Conservation (phyloP, 2,888 invertebrate genomes). For the Macrosiphum euphorbiae region DNA sequence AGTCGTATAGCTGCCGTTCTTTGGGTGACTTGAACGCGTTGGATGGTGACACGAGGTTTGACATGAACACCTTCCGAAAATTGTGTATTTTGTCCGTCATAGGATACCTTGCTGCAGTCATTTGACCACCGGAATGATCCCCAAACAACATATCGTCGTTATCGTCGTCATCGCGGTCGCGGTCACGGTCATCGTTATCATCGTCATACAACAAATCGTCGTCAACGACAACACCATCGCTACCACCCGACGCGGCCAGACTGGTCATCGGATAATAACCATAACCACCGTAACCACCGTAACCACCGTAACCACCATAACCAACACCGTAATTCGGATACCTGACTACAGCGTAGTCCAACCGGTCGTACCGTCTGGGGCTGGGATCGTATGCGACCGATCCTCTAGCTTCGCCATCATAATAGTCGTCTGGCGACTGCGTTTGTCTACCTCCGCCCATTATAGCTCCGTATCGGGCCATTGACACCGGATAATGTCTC, state of each 20-base stretch:
- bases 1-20: slow-evolving; percentile 48
- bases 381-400: neutral
- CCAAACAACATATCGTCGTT: neutral
- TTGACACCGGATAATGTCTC: slow-evolving; percentile 48
- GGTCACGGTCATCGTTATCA: neutral
- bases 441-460: neutral
- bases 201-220: slow-evolving; percentile 32
- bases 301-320: neutral
- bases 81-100: slow-evolving; percentile 54
- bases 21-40: slow-evolving; percentile 58
- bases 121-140: neutral
- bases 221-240: neutral
- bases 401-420: neutral
- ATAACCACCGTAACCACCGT: too few relatives aligned
- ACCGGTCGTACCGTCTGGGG: slow-evolving; percentile 28
- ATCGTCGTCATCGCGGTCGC: neutral
- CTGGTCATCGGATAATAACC: slow-evolving; percentile 2
- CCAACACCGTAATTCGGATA: slow-evolving; percentile 45
- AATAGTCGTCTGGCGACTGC: slow-evolving; percentile 46
- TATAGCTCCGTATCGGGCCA: neutral
- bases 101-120: neutral
- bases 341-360: slow-evolving; percentile 57
- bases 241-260: neutral
- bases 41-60: slow-evolving; percentile 50
- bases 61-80: slow-evolving; percentile 55